Conservation (phyloP, 2,113 vertebrate genomes). For the Phodopus roborovskii region DNA sequence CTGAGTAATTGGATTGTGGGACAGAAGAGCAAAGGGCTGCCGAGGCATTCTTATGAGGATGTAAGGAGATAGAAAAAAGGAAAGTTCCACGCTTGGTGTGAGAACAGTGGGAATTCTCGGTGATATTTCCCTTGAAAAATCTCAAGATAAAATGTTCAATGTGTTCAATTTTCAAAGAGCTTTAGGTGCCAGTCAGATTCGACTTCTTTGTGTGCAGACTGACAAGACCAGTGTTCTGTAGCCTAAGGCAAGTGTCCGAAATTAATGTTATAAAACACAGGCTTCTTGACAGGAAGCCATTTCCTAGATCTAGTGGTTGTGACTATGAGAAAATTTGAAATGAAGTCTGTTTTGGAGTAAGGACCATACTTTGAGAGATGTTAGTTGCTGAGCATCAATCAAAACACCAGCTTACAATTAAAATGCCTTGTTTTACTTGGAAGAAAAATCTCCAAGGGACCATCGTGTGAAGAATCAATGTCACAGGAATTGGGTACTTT, state of each 20-base stretch:
- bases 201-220: background rate
- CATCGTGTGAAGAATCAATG: conserved; percentile 22
- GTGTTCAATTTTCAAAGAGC: conserved; percentile 27
- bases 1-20: conserved; percentile 61
- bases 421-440: conserved; percentile 31
- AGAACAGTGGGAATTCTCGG: conserved; percentile 3
- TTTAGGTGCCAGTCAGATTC: conserved; percentile 53
- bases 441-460: conserved; percentile 51
- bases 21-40: background rate
- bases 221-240: conserved; percentile 31
- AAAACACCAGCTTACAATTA: conserved; percentile 54
- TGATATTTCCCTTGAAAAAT: conserved; percentile 54
- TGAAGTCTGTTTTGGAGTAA: conserved; percentile 49
- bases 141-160: conserved; percentile 31
- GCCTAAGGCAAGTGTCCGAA: conserved; percentile 53
- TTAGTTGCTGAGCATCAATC: conserved; percentile 48
- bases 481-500: background rate
- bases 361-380: background rate
- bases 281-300: conserved; percentile 68
- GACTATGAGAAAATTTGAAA: conserved; percentile 64
- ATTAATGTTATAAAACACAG: conserved; percentile 67
- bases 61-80: background rate
- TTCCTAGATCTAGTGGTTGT: conserved; percentile 37
- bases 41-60: background rate
- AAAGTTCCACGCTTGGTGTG: conserved; percentile 9